phyloP scores from a whole-genome alignment of 2,113 vertebrate genomes.

The Perognathus longimembris region DNA sequence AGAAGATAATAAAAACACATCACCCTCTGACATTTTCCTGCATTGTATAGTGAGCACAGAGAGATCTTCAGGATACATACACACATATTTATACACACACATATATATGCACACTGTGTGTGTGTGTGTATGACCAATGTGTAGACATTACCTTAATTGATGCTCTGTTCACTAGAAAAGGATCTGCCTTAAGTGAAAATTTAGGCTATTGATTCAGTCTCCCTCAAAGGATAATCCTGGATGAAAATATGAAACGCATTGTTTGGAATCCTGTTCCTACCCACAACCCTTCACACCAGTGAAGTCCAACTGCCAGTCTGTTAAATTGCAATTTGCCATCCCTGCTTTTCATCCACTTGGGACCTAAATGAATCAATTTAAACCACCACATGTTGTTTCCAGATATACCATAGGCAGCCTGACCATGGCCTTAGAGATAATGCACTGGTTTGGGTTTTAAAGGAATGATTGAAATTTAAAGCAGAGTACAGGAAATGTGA shows the following conservation, averaged over 20 bases:
- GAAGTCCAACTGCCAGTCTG: not conserved
- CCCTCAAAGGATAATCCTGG: not conserved
- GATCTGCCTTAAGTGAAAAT: not conserved
- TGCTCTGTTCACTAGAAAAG: not conserved
- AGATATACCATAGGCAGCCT: not conserved
- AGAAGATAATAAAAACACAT: not conserved
- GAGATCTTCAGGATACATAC: no score
- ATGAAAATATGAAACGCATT: not conserved
- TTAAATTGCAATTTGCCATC: not conserved
- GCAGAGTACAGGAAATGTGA: not conserved
- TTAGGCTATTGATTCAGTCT: not conserved
- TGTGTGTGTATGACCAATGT: no score
- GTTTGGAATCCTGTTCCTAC: not conserved
- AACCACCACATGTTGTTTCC: not conserved
- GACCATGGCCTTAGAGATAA: not conserved
- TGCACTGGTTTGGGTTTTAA: not conserved
- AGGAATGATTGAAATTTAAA: not conserved
- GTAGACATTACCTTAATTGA: not conserved
- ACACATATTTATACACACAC: no score
- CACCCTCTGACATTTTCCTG: not conserved
- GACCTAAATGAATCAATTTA: not conserved
- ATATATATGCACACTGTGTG: no score
- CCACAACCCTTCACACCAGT: not conserved
- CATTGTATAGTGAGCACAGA: not conserved
- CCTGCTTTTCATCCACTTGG: not conserved